Base-by-base conservation (phyloP, 2,797 vertebrate genomes). In the Arctocebus calabarensis region DNA sequence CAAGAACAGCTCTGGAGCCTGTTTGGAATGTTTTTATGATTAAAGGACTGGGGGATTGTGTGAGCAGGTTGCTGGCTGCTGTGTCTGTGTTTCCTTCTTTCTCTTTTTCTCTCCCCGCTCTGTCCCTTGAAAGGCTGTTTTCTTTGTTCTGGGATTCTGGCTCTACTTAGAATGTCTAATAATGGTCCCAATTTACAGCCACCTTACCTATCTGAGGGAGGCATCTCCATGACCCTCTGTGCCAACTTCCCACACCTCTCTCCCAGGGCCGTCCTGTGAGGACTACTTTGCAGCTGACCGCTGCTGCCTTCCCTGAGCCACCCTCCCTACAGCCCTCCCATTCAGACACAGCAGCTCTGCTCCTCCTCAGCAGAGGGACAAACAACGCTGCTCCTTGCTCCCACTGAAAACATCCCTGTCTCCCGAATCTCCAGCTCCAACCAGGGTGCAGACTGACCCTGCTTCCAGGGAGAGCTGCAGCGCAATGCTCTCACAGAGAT, bases 121-220 rank as follows among this genome's bases (percentile, higher is more conserved):
- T n/a, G n/a, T n/a, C 23, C 61, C 79, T 55, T 52, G 79, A 96
- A 97, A 81, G 74, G 75, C 84, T 91, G 85, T 93, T 94, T 96
- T 52, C 93, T 94, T 94, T 95, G 96, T 95, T 94, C 94, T 75
- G 40, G n/a, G 75, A 90, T 14, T 52, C 93, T 86, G 78, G 17
- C 79, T 88, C 57, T 89, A 75, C 90, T 93, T 43, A 40, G 85
- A 90, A 94, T 57, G 34, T 71, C 91, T 94, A 86, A 93, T 79
- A 87, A 87, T 16, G 84, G 88, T 29, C 62, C 68, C 94, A n/a
- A 55, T 93, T 64, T 71, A 70, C 40, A 86, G 57, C 75, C 11
- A 3, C 32, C 71, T 66, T 5, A 70, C 78, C 75, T 91, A 52
- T 62, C 87, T 91, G 12, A 48, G 61, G 82, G 73, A 93, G 70